These are phyloP conservation scores for Zaprionus bogoriensis DNA, from an alignment of 2,888 invertebrate species.

Conservation along the genomic window DNA sequence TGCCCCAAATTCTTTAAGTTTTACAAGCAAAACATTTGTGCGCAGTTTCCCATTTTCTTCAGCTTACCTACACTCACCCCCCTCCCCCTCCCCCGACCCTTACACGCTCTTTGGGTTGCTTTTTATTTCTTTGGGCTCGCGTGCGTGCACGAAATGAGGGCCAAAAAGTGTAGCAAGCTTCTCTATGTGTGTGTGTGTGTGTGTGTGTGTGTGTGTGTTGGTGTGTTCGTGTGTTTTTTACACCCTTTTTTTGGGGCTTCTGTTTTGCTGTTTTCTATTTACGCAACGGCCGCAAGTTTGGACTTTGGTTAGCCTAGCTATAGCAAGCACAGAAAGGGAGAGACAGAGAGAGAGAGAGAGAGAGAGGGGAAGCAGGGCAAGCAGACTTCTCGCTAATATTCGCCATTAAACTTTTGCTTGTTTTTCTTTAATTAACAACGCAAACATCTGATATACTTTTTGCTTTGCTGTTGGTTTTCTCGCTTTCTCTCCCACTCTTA, in stretches of 20 bases:
- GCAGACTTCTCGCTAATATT: conserved; percentile 66
- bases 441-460: conserved; percentile 77
- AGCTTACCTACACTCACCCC: conserved; percentile 8
- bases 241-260: conserved; percentile 48
- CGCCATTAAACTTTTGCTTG: conserved; percentile 80
- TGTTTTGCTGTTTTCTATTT: conserved; percentile 61
- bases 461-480: conserved; percentile 40
- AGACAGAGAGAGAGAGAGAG: conserved; percentile 18
- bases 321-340: too few species aligned
- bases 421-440: conserved; percentile 81
- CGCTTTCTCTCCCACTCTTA: conserved; percentile 15
- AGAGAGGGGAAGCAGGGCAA: not conserved
- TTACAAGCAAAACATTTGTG: conserved; percentile 74
- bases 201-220: too few species aligned
- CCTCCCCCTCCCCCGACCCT: not conserved
- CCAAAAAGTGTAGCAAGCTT: conserved; percentile 51
- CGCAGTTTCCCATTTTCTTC: conserved; percentile 56
- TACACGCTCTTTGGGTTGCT: conserved; percentile 1
- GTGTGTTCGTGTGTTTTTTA: conserved; percentile 56
- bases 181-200: conserved; percentile 50
- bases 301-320: too few species aligned
- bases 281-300: conserved; percentile 71
- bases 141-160: conserved; percentile 69
- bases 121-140: conserved; percentile 47
- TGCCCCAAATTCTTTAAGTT: conserved; percentile 79